Conservation (phyloP, 2,113 vertebrate genomes). For the Rhadina sibilatrix region DNA sequence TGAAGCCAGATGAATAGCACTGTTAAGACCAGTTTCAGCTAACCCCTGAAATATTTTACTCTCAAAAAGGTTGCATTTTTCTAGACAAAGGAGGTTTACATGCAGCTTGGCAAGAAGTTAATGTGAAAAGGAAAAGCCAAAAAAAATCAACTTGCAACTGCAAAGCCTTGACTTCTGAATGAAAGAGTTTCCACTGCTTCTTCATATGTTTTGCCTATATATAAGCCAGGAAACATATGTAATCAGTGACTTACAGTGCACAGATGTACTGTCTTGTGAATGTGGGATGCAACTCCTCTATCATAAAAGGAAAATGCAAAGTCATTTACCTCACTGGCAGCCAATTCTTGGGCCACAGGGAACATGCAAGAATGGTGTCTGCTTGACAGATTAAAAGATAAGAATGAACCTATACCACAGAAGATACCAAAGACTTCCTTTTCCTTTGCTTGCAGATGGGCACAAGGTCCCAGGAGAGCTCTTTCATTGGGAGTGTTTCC, state of each 20-base stretch:
- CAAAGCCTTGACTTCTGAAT: constrained; percentile 76
- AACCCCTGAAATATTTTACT: constrained; percentile 22
- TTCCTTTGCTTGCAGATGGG: neutral
- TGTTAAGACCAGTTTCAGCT: neutral
- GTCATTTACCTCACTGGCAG: neutral
- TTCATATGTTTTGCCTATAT: constrained; percentile 46
- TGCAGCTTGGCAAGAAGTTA: constrained; percentile 42
- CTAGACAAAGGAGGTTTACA: constrained; percentile 55
- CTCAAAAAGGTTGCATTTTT: constrained; percentile 15
- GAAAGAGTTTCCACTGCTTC: constrained; percentile 74
- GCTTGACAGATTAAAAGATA: neutral
- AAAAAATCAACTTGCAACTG: constrained; percentile 72
- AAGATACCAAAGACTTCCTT: neutral
- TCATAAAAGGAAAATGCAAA: neutral
- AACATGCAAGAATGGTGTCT: neutral
- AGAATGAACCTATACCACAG: neutral
- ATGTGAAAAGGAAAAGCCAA: constrained; percentile 20
- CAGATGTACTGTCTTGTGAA: neutral
- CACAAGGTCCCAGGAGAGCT: neutral
- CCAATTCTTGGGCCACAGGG: neutral
- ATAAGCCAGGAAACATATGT: constrained; percentile 25
- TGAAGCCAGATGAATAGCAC: constrained; percentile 46
- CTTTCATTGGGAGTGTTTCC: neutral
- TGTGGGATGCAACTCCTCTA: neutral
- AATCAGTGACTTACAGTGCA: neutral